These are phyloP conservation scores for Ibycter americanus DNA, from an alignment of 2,797 vertebrate genomes.

Conservation along the genomic window DNA sequence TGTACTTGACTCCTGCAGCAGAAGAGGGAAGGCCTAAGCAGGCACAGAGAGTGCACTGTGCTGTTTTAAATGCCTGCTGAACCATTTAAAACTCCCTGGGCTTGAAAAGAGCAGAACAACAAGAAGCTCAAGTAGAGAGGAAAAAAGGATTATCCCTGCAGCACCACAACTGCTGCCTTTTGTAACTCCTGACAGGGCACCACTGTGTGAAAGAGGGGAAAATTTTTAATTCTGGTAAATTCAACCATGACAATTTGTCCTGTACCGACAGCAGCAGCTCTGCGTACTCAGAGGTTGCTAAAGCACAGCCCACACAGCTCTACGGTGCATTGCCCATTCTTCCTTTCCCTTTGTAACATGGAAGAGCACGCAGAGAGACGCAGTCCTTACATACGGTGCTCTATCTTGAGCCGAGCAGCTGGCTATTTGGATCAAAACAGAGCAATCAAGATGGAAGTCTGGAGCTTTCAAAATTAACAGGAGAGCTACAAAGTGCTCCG, in stretches of 20 bases:
- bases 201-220: background rate
- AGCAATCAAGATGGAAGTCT: background rate
- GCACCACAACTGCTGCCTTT: background rate
- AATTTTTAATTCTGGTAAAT: background rate
- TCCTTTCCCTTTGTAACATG: rapidly evolving
- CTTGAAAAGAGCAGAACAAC: background rate
- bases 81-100: background rate
- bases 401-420: background rate
- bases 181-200: background rate
- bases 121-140: background rate
- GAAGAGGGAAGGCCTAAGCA: background rate
- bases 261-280: background rate
- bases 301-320: background rate
- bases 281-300: background rate
- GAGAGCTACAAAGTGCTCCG: background rate
- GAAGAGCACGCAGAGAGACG: background rate
- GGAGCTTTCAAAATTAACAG: background rate
- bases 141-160: background rate
- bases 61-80: background rate
- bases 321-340: rapidly evolving
- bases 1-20: background rate
- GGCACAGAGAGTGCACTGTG: background rate
- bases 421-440: background rate
- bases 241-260: background rate
- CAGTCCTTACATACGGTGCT: background rate